Conservation (phyloP, 1,140 invertebrate genomes). For the Anoplophora glabripennis region DNA sequence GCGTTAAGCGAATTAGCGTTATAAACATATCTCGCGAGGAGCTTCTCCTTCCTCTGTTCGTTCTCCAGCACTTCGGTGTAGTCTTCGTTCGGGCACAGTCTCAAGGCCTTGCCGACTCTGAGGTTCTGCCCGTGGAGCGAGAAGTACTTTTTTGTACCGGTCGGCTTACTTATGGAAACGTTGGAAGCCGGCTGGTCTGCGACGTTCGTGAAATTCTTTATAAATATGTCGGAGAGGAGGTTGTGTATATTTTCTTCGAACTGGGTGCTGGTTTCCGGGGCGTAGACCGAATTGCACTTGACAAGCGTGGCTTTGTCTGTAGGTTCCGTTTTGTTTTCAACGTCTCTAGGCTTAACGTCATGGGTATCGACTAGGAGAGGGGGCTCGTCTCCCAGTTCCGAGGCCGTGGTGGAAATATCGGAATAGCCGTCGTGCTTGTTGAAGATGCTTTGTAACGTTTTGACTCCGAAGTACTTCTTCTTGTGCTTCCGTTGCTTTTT, state of each 20-base stretch:
- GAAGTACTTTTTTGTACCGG: constrained; percentile 43
- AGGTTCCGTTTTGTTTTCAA: constrained; percentile 8
- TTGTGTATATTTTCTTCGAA: constrained; percentile 48
- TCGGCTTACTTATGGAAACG: constrained; percentile 31
- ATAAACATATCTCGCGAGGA: constrained; percentile 48
- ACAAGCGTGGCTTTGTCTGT: constrained; percentile 5
- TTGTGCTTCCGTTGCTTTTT: constrained; percentile 45
- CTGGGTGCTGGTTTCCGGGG: constrained; percentile 42
- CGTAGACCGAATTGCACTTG: constrained; percentile 18
- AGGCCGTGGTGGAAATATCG: constrained; percentile 47
- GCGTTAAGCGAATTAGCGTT: constrained; percentile 47
- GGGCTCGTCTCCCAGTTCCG: constrained; percentile 41
- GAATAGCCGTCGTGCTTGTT: constrained; percentile 47
- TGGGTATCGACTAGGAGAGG: neutral
- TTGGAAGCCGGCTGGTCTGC: constrained; percentile 20
- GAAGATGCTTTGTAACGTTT: constrained; percentile 51
- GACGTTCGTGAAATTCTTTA: constrained; percentile 36
- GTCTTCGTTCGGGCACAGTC: constrained; percentile 46
- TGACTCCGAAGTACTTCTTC: constrained; percentile 49
- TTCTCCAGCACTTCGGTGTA: constrained; percentile 26
- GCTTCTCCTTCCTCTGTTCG: constrained; percentile 45
- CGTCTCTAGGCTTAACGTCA: constrained; percentile 11
- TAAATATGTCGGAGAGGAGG: constrained; percentile 47
- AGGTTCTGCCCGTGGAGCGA: constrained; percentile 42
- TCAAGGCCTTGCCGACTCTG: constrained; percentile 45